Conservation (phyloP, 1,140 invertebrate genomes). For the Drosophila erecta region DNA sequence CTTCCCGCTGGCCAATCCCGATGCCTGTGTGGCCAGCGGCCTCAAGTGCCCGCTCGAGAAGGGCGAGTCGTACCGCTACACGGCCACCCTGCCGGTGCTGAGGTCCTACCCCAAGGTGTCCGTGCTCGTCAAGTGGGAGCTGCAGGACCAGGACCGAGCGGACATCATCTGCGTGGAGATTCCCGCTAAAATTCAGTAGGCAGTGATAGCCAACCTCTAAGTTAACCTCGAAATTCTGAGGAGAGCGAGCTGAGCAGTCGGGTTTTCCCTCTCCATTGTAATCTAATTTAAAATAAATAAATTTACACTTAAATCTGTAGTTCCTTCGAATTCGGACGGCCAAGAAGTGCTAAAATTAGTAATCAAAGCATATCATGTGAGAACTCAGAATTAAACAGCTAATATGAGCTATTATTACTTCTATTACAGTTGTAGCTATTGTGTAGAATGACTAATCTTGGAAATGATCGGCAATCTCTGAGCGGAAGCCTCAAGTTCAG, state of each 20-base stretch:
- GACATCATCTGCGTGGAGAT: constrained; percentile 89
- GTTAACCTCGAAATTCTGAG: constrained; percentile 15
- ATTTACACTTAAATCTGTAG: constrained; percentile 1
- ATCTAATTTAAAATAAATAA: constrained; percentile 42
- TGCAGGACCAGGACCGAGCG: constrained; percentile 86
- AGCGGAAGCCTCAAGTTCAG: constrained; percentile 47
- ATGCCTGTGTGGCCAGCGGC: constrained; percentile 88
- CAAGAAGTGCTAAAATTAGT: not conserved
- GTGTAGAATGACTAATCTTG: constrained; percentile 14
- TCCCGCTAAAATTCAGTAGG: constrained; percentile 87
- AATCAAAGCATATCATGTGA: not conserved
- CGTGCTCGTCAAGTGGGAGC: constrained; percentile 90
- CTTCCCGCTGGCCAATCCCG: constrained; percentile 88
- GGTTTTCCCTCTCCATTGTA: constrained; percentile 14
- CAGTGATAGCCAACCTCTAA: not conserved
- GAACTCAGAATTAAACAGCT: too few relatives aligned
- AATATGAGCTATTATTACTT: too few relatives aligned
- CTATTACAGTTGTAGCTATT: not conserved
- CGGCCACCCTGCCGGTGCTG: constrained; percentile 86
- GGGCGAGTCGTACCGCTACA: constrained; percentile 87
- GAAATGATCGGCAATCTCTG: constrained; percentile 7
- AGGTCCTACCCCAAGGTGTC: constrained; percentile 88
- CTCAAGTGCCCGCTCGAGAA: constrained; percentile 88
- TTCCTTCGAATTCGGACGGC: not conserved
- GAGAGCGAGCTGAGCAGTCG: not conserved